Conservation (phyloP, 2,113 vertebrate genomes). For the Atherinomorus stipes region DNA sequence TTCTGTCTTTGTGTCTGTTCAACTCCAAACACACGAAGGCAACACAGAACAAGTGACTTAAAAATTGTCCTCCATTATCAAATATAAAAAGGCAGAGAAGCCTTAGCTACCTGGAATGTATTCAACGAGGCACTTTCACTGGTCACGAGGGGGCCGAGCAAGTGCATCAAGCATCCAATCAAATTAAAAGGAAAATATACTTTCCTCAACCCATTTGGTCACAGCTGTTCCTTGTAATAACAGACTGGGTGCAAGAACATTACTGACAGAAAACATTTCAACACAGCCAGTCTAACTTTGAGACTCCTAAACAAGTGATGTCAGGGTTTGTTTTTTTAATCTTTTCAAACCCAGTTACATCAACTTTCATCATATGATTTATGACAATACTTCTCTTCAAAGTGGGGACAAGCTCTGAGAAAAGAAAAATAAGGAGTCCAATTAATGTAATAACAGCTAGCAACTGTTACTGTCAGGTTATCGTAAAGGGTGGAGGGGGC, state of each 20-base stretch:
- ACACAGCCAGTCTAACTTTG: conserved; percentile 25
- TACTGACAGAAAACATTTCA: conserved; percentile 12
- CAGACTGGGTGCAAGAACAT: conserved; percentile 54
- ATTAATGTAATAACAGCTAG: conserved; percentile 72
- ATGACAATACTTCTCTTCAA: conserved; percentile 28
- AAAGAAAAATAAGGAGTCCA: conserved; percentile 4
- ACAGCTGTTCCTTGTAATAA: conserved; percentile 79
- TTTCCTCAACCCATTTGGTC: conserved; percentile 81
- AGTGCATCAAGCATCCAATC: conserved; percentile 76
- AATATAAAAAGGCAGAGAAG: conserved; percentile 80
- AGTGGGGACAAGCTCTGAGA: conserved; percentile 17
- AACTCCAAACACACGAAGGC: conserved; percentile 82
- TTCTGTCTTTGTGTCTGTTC: conserved; percentile 91
- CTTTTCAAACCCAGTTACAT: conserved; percentile 34
- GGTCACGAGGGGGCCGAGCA: conserved; percentile 61
- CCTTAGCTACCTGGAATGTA: conserved; percentile 94
- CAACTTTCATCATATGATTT: conserved; percentile 33
- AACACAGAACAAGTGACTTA: conserved; percentile 84
- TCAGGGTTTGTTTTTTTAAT: neutral
- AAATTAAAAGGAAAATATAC: conserved; percentile 44
- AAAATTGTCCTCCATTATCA: conserved; percentile 70
- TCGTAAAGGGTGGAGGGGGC: conserved; percentile 25
- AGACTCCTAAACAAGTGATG: conserved; percentile 36
- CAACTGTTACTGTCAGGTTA: conserved; percentile 83
- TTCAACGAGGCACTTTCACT: conserved; percentile 90